Conservation (phyloP, 2,113 vertebrate species). For the Parotia lawesii region DNA sequence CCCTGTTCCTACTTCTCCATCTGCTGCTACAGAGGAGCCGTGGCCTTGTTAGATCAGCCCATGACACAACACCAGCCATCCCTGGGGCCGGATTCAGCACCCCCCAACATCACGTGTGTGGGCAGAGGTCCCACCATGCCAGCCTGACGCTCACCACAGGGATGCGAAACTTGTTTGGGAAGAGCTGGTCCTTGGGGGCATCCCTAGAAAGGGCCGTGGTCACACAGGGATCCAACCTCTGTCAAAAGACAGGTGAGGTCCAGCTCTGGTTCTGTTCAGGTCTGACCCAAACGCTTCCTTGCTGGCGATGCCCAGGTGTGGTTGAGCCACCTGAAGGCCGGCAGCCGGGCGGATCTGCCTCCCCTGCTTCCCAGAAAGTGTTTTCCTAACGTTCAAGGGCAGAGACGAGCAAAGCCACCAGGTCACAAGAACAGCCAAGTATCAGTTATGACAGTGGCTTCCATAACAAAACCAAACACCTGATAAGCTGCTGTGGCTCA, state of each 20-base stretch:
- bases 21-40: neutral
- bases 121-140: rapidly evolving
- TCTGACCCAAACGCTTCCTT: neutral
- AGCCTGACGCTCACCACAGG: rapidly evolving
- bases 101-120: rapidly evolving
- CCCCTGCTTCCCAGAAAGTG: neutral
- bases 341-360: rapidly evolving
- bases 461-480: neutral
- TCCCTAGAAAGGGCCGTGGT: neutral
- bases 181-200: neutral
- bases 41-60: neutral
- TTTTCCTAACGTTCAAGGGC: neutral
- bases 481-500: slow-evolving; percentile 10
- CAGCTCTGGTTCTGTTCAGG: neutral
- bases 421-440: neutral
- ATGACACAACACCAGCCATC: rapidly evolving
- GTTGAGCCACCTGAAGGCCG: rapidly evolving
- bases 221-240: neutral
- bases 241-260: neutral
- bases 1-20: slow-evolving; percentile 3
- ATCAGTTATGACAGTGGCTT: neutral
- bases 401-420: neutral
- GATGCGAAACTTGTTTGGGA: neutral
- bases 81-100: neutral
- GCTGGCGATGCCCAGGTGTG: rapidly evolving